A percentile compares a stretch with the other conserved stretches of the same genome.
phyloP scores from a whole-genome alignment of 2,113 vertebrate species.

The Phalacrocorax carbo region DNA sequence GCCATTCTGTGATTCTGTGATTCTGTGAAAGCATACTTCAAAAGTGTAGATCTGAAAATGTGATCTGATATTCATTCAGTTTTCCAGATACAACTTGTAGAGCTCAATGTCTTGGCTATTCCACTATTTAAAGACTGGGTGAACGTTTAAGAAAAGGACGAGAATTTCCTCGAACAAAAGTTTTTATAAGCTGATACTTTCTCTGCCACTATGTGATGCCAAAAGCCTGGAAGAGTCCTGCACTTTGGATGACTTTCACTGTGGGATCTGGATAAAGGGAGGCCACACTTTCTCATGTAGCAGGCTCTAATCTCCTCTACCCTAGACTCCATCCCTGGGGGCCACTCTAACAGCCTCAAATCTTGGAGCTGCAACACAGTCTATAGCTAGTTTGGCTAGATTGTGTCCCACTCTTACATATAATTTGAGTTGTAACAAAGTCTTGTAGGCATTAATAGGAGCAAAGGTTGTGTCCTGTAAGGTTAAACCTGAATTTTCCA shows the following conservation, averaged over 20 bases:
- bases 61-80: not conserved
- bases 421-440: not conserved
- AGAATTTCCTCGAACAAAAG: not conserved
- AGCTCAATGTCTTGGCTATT: not conserved
- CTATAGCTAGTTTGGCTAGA: not conserved
- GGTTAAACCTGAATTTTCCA: not conserved
- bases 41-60: not conserved
- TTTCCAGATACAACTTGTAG: not conserved
- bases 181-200: not conserved
- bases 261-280: not conserved
- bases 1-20: too few relatives aligned
- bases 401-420: not conserved
- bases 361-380: not conserved
- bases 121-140: not conserved
- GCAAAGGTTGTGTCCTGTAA: not conserved
- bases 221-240: not conserved
- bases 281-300: not conserved
- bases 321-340: not conserved
- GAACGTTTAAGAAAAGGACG: not conserved
- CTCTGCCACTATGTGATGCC: not conserved
- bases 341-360: not conserved
- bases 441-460: not conserved
- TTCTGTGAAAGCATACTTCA: not conserved
- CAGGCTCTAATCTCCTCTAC: not conserved
- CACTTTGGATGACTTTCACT: not conserved